Conservation (phyloP, 2,888 invertebrate species). For the Eupithecia tripunctaria region DNA sequence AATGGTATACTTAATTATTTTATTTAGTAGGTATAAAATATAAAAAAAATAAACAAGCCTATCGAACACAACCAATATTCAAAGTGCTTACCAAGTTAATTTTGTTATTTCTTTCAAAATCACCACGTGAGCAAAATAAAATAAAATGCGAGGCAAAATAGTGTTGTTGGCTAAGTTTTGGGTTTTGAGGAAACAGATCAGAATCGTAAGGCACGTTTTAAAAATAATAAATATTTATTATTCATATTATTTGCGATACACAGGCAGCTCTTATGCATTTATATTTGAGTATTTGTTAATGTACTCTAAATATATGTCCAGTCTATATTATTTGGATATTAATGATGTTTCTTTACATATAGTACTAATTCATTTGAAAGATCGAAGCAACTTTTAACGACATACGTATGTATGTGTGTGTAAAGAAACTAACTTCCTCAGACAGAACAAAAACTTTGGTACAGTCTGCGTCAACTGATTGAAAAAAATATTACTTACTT, state of each 20-base stretch:
- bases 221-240: too few relatives aligned
- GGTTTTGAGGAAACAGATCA: background rate
- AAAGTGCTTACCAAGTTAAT: too few relatives aligned
- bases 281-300: too few relatives aligned
- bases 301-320: too few relatives aligned
- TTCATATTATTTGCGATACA: too few relatives aligned
- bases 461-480: constrained; percentile 18
- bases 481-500: background rate
- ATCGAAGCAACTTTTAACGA: constrained; percentile 14
- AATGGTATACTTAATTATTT: background rate
- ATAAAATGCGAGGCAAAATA: too few relatives aligned
- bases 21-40: background rate
- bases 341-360: too few relatives aligned
- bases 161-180: too few relatives aligned
- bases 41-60: background rate
- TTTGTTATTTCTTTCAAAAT: background rate
- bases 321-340: too few relatives aligned
- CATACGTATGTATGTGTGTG: background rate
- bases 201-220: too few relatives aligned
- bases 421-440: constrained; percentile 28
- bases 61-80: background rate
- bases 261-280: too few relatives aligned
- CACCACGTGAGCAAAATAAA: background rate
- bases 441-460: constrained; percentile 18
- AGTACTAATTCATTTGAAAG: background rate